These are phyloP conservation scores for Brevimyrus niger DNA, from an alignment of 2,113 vertebrate genomes.

Conservation along the genomic window DNA sequence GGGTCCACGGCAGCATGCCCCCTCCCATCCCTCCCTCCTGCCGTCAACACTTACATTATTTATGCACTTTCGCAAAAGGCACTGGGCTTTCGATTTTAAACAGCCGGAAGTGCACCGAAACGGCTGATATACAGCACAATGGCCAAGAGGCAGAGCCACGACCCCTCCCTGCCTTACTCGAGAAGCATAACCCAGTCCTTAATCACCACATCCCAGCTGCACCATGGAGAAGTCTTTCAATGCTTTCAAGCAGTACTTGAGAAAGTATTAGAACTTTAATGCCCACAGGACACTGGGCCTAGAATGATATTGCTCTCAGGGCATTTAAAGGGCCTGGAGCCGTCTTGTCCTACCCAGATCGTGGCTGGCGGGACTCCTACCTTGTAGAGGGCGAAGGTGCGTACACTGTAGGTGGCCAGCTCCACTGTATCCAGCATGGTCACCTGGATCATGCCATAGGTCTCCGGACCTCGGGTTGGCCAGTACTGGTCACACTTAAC, in stretches of 20 bases:
- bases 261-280: background rate
- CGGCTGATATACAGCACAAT: too few species aligned
- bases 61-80: background rate
- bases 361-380: conserved; percentile 45
- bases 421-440: conserved; percentile 85
- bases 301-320: too few species aligned
- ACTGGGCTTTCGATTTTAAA: background rate
- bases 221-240: background rate
- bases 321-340: background rate
- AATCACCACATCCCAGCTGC: background rate
- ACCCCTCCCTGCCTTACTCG: background rate
- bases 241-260: background rate
- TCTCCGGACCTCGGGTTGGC: conserved; percentile 83
- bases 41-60: background rate
- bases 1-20: background rate
- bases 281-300: background rate
- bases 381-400: conserved; percentile 88
- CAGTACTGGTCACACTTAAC: conserved; percentile 98
- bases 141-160: background rate
- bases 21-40: background rate
- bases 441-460: conserved; percentile 90
- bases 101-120: background rate
- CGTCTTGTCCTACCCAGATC: background rate
- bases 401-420: conserved; percentile 81
- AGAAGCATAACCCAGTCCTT: background rate